Base-by-base conservation (phyloP, 1,140 invertebrate species). In the Meloidogyne exigua region DNA sequence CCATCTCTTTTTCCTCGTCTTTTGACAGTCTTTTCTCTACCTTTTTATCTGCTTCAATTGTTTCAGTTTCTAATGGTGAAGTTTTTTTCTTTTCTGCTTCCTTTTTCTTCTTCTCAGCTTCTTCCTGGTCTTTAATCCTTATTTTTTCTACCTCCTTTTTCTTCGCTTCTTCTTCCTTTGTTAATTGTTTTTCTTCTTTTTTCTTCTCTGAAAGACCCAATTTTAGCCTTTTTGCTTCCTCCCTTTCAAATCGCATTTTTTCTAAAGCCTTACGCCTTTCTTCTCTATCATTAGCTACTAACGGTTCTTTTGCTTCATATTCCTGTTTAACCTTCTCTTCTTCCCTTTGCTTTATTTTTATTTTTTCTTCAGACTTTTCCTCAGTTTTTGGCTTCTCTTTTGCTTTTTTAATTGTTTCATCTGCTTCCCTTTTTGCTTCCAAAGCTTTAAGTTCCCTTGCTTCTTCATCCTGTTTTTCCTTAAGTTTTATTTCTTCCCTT, bases 61-160 rank as follows among this genome's bases (percentile, higher is more conserved):
- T 23, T 13, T 12, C 32, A 21, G n/a, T 44, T 57, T 25, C 39
- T 13, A 12, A n/a, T 57, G n/a, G 49, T n/a, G 49, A 7, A 1
- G 49, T 57, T 57, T 57, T 25, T n/a, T 63, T 64, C 25, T 36
- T 65, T 44, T 73, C 63, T 28, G 68, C 39, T n/a, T 77, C 72
- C 26, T 66, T 77, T 39, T 36, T 39, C 28, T 77, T 75, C n/a
- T 49, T 23, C 25, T 77, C 76, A 18, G 49, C 74, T 28, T 76
- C 72, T 13, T 77, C 76, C 18, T 11, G 23, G 18, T 77, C 72
- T 66, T 68, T 39, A 39, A 21, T 79, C 2, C 42, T 18, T 15
- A 77, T 75, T 13, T 77, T 39, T 74, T 44, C 39, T 11, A 57
- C 39, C 44, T 73, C 57, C 32, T 32, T 77, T 64, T 64, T 73